These are phyloP conservation scores for Cricetomys ansorgei DNA, from an alignment of 2,113 vertebrate genomes.

Conservation along the genomic window DNA sequence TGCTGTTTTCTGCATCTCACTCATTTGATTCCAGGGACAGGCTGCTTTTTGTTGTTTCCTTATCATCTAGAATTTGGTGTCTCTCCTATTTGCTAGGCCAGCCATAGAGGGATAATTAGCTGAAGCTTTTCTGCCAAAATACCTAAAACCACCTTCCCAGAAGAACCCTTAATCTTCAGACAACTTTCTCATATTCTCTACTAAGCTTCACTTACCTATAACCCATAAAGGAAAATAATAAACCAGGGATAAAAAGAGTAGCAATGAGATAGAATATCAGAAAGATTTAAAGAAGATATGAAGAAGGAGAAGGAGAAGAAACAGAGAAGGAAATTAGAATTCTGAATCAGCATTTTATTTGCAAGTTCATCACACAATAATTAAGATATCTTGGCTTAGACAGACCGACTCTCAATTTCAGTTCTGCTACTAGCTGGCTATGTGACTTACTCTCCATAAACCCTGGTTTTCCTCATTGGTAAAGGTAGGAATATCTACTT, in stretches of 20 bases:
- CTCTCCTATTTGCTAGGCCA: neutral
- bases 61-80: neutral
- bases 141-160: neutral
- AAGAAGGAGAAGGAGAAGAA: neutral
- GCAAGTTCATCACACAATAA: neutral
- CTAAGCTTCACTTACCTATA: neutral
- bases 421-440: neutral
- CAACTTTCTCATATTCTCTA: neutral
- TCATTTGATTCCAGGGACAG: neutral
- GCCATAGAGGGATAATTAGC: neutral
- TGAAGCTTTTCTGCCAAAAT: neutral
- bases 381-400: neutral
- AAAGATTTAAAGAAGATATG: neutral
- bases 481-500: neutral
- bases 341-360: conserved; percentile 23
- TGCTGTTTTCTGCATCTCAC: neutral
- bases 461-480: conserved; percentile 20
- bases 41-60: neutral
- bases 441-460: neutral
- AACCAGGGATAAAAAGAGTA: neutral
- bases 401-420: neutral
- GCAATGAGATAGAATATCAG: neutral
- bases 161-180: neutral
- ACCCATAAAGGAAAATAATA: conserved; percentile 37
- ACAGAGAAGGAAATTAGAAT: neutral